These are phyloP conservation scores for Streptopelia turtur DNA, from an alignment of 2,797 vertebrate genomes.

Conservation along the genomic window DNA sequence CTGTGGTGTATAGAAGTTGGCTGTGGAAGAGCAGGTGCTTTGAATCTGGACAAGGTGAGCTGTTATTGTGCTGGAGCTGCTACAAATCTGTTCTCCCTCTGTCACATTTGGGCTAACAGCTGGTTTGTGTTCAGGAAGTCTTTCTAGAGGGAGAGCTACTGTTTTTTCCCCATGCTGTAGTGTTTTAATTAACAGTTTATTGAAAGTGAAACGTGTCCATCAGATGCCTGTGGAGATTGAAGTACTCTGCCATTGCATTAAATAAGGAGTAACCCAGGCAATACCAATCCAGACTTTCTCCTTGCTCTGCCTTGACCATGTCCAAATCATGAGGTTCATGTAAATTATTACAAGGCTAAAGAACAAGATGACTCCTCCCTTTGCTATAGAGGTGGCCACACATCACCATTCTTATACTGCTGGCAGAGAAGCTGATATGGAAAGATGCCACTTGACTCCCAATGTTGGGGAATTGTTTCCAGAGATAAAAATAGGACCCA, in stretches of 20 bases:
- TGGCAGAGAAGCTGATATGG: neutral
- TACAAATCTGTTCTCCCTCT: neutral
- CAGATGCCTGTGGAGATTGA: neutral
- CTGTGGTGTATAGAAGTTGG: neutral
- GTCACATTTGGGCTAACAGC: neutral
- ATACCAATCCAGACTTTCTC: neutral
- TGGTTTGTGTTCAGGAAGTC: neutral
- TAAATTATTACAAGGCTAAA: neutral
- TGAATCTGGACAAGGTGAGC: neutral
- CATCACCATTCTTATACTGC: neutral
- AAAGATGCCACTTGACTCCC: neutral
- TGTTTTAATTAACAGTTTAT: conserved; percentile 20
- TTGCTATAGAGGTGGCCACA: neutral
- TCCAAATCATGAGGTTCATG: neutral
- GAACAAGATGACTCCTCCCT: neutral
- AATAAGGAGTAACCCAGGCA: neutral
- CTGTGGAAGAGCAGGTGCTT: neutral
- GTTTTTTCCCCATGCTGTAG: neutral
- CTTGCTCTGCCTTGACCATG: neutral
- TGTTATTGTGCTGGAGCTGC: neutral
- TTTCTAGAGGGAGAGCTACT: neutral
- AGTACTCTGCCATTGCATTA: neutral
- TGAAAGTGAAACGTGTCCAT: neutral
- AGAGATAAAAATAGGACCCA: neutral
- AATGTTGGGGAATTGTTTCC: neutral